A percentile compares a stretch with the other conserved stretches of the same genome.
These are phyloP conservation scores for Spizaetus ornatus DNA, from an alignment of 2,113 vertebrate species.

Conservation along the genomic window DNA sequence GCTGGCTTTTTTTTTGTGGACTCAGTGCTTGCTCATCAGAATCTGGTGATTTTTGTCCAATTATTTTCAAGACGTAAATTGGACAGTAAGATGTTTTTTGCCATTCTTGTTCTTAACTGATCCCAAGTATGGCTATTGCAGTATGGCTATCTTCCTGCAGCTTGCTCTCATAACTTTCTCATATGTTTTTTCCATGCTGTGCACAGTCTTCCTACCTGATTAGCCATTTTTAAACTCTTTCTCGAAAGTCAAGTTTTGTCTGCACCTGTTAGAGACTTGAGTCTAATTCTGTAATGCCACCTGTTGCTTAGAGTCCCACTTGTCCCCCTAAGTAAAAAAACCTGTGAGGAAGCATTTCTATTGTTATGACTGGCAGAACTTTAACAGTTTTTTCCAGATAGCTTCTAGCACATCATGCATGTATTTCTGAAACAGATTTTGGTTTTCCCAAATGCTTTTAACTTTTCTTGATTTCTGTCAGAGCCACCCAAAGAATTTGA, in stretches of 20 bases:
- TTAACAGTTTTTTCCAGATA: background rate
- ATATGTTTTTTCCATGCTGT: background rate
- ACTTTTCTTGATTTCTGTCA: background rate
- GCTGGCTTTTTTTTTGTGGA: background rate
- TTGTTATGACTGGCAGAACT: background rate
- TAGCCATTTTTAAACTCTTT: background rate
- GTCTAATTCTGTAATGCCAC: background rate
- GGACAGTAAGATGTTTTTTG: background rate
- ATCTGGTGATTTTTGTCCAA: background rate
- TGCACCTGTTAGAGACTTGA: background rate
- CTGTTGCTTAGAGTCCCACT: background rate
- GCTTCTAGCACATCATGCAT: background rate
- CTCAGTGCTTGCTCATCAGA: background rate
- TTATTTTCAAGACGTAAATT: background rate
- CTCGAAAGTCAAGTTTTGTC: background rate
- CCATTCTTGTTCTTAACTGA: background rate
- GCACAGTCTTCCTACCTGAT: background rate
- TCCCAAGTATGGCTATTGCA: background rate
- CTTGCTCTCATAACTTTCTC: background rate
- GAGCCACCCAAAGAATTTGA: background rate
- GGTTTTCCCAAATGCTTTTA: background rate
- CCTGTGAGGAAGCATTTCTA: background rate
- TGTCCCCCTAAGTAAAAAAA: background rate
- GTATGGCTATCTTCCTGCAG: background rate
- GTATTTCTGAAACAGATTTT: background rate